A percentile compares a stretch with the other conserved stretches of the same genome.
Evolutionary conservation across 2,797 vertebrate species (phyloP).

Genomic region (Schizopygopsis pylzovi): DNA sequence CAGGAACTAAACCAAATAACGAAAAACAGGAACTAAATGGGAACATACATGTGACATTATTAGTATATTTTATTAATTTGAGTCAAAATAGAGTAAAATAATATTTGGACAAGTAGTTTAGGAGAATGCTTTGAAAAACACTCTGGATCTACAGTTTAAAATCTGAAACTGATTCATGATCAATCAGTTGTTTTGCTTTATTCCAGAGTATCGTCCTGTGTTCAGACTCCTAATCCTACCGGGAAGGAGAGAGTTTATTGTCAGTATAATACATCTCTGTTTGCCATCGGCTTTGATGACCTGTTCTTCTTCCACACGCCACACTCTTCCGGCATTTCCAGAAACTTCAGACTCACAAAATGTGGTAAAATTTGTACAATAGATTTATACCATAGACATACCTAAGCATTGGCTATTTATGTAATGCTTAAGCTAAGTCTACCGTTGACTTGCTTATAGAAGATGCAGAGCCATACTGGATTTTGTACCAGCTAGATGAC

Average conservation of each 20-base stretch:
- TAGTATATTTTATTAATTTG: not conserved
- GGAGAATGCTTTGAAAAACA: not conserved
- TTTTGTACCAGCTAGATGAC: not conserved
- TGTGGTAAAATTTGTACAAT: not conserved
- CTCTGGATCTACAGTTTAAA: not conserved
- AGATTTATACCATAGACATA: not conserved
- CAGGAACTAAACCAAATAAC: too few relatives aligned
- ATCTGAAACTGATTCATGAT: too few relatives aligned
- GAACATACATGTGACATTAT: too few relatives aligned
- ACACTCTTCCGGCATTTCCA: constrained; percentile 35
- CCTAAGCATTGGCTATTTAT: not conserved
- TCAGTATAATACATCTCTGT: constrained; percentile 50
- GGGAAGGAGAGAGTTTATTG: constrained; percentile 30
- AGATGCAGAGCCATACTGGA: not conserved
- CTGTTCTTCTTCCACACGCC: constrained; percentile 53
- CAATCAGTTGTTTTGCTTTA: not conserved
- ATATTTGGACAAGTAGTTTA: not conserved
- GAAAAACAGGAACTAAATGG: too few relatives aligned
- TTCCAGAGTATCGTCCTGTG: constrained; percentile 34
- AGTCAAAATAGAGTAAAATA: not conserved
- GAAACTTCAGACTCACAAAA: constrained; percentile 23
- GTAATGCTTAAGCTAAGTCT: not conserved
- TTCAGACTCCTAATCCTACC: not conserved
- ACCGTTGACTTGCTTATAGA: not conserved
- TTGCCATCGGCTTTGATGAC: constrained; percentile 37